phyloP scores from a whole-genome alignment of 2,113 vertebrate species.

The Noctilio leporinus region DNA sequence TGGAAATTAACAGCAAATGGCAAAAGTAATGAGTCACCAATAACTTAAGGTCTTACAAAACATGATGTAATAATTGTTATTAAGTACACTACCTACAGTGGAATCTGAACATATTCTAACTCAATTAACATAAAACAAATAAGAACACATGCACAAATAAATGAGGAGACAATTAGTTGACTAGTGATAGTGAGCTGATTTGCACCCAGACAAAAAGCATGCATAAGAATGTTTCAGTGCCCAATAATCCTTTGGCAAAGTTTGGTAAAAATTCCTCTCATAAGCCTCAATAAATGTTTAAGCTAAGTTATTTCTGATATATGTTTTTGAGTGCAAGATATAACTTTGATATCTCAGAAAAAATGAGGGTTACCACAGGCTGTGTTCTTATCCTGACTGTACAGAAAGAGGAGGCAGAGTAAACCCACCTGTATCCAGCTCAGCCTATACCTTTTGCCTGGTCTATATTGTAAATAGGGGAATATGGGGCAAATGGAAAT shows the following conservation, averaged over 20 bases:
- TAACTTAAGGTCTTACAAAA: not conserved
- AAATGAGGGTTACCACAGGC: not conserved
- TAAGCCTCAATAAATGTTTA: not conserved
- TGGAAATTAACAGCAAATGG: constrained; percentile 31
- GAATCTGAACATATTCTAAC: not conserved
- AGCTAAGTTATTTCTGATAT: not conserved
- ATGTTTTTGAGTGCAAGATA: not conserved
- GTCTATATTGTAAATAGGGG: not conserved
- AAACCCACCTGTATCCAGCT: not conserved
- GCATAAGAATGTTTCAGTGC: not conserved
- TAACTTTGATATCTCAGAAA: not conserved
- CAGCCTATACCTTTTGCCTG: not conserved
- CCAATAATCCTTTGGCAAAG: not conserved
- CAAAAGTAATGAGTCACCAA: not conserved
- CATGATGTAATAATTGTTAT: not conserved
- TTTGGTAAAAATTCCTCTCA: not conserved
- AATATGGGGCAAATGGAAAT: not conserved
- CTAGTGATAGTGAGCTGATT: not conserved
- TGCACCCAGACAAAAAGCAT: not conserved
- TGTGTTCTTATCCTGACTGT: too few species aligned
- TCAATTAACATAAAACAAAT: constrained; percentile 3
- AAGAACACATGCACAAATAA: not conserved
- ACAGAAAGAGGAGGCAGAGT: not conserved
- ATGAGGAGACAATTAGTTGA: not conserved
- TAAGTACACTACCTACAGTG: not conserved